Conservation (phyloP, 2,113 vertebrate species). For the Tupaia chinensis region DNA sequence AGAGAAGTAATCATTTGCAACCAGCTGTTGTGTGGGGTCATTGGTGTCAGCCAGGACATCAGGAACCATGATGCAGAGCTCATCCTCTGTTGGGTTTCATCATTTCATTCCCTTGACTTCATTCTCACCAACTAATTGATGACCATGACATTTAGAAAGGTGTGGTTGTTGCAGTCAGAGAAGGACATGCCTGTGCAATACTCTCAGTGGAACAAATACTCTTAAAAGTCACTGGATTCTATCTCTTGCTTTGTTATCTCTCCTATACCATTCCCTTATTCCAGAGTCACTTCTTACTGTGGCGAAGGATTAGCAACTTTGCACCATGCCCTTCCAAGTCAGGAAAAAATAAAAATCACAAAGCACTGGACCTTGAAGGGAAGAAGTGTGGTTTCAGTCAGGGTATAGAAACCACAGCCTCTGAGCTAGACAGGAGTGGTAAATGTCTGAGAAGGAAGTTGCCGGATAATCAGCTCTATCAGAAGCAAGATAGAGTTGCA, state of each 20-base stretch:
- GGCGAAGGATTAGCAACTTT: not conserved
- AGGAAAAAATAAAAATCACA: not conserved
- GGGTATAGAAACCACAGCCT: not conserved
- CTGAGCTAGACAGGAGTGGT: not conserved
- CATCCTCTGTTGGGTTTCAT: constrained; percentile 15
- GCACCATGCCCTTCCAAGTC: not conserved
- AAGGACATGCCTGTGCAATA: not conserved
- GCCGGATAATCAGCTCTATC: not conserved
- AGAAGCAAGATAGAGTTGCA: not conserved
- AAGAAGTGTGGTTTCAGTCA: not conserved
- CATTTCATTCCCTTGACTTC: constrained; percentile 62
- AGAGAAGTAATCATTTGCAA: constrained; percentile 41
- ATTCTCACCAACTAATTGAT: constrained; percentile 64
- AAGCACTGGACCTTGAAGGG: not conserved
- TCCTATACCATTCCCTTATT: not conserved
- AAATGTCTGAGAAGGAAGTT: not conserved
- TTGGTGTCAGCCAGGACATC: not conserved
- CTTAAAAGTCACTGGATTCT: constrained; percentile 14
- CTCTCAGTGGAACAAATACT: not conserved
- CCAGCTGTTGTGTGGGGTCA: not conserved
- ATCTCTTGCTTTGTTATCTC: not conserved
- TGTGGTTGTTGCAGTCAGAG: not conserved
- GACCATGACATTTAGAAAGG: constrained; percentile 8
- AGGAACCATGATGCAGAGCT: not conserved
- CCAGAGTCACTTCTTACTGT: not conserved